Percentiles rank a stretch among this genome's conserved stretches.
Conservation (phyloP, 2,888 invertebrate genomes). For the Leucozona laternaria region DNA sequence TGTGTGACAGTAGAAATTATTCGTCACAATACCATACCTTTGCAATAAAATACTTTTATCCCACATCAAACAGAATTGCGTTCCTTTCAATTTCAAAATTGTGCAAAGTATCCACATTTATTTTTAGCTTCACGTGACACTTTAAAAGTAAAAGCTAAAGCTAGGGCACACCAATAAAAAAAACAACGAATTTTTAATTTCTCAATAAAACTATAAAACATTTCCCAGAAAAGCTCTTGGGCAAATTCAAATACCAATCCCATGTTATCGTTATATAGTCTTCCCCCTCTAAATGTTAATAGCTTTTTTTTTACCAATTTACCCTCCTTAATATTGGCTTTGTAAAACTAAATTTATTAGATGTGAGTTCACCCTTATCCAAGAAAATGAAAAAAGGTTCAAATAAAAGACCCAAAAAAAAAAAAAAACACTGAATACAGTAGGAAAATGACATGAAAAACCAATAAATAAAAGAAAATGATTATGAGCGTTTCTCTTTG, state of each 20-base stretch:
- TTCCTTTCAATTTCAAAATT: no score
- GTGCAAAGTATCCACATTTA: no score
- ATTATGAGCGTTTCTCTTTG: constrained; percentile 32
- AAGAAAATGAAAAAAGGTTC: constrained; percentile 36
- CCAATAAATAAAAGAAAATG: constrained; percentile 58
- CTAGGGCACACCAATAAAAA: no score
- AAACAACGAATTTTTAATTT: neutral
- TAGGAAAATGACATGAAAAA: constrained; percentile 47
- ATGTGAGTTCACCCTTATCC: constrained; percentile 48
- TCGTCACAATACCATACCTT: no score
- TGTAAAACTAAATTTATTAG: constrained; percentile 54
- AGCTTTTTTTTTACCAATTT: neutral
- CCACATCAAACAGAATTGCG: no score
- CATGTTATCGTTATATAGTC: neutral
- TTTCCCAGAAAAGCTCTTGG: neutral
- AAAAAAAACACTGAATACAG: constrained; percentile 29
- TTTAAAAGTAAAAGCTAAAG: no score
- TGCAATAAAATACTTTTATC: no score
- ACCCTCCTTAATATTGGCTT: constrained; percentile 20
- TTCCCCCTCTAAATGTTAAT: neutral
- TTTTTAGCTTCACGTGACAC: no score
- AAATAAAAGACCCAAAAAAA: constrained; percentile 1
- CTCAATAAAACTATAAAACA: constrained; percentile 3
- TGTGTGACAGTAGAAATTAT: no score
- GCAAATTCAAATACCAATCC: constrained; percentile 24